Evolutionary conservation across 2,113 vertebrate species (phyloP).

Genomic region (Aptenodytes patagonicus): DNA sequence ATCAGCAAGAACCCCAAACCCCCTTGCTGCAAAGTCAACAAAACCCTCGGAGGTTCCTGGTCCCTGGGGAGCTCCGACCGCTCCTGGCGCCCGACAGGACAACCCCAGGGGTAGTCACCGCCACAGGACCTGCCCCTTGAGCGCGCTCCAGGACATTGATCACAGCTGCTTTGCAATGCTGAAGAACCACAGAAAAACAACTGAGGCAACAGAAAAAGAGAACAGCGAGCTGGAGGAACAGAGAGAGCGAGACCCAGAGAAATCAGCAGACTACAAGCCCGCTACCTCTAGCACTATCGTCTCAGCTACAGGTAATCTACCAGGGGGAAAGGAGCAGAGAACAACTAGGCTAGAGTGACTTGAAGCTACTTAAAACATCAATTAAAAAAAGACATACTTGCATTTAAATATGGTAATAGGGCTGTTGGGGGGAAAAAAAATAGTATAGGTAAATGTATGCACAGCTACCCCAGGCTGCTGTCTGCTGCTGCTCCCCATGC

Average conservation of each 20-base stretch:
- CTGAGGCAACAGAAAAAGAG: neutral
- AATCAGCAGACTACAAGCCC: conserved; percentile 61
- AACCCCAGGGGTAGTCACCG: neutral
- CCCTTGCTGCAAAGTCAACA: neutral
- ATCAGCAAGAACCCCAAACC: neutral
- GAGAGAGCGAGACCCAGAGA: neutral
- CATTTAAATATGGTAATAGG: conserved; percentile 85
- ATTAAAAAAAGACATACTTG: conserved; percentile 82
- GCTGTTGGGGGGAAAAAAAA: conserved; percentile 75
- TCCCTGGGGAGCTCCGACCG: neutral
- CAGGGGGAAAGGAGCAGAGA: conserved; percentile 38
- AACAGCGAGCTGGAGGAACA: neutral
- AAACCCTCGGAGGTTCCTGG: neutral
- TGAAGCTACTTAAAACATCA: conserved; percentile 72
- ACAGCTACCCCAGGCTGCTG: neutral
- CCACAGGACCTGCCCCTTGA: neutral
- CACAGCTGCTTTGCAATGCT: conserved; percentile 46
- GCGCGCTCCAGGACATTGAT: neutral
- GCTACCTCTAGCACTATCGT: conserved; percentile 60
- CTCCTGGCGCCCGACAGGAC: neutral
- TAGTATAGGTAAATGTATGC: conserved; percentile 65
- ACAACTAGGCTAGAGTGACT: conserved; percentile 61
- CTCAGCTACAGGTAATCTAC: conserved; percentile 64
- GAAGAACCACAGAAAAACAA: neutral
- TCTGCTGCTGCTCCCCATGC: neutral